Evolutionary conservation across 2,888 invertebrate species (phyloP), one percentile per base, ranked within the genome.

Genomic region (Chalcosyrphus nemorum): DNA sequence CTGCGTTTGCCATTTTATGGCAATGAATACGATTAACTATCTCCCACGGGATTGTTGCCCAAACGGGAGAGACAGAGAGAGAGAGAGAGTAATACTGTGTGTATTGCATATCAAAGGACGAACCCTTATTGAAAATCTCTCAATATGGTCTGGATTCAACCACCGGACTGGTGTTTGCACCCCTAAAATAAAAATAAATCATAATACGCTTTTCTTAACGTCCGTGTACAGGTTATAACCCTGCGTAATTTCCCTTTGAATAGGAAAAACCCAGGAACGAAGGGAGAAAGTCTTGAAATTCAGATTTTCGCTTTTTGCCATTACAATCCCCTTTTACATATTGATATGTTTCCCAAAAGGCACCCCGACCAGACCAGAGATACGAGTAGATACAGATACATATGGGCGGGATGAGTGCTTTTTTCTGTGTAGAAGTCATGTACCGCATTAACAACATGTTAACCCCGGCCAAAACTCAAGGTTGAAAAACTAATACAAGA

Each of bases 291-390:
- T 75, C 80, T 59, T 74, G 57, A 80, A 80, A 80, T 84, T 84
- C 84, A 84, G 84, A 84, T 84, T 84, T 84, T n/a, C n/a, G n/a
- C n/a, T n/a, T 65, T 84, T 84, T 84, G 45, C 80, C 84, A 84
- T 84, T 84, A 78, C 47, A 59, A n/a, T n/a, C 68, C 35, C 75
- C 65, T 45, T 70, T 59, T 52, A 35, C 88, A 88, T 88, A 89
- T 90, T 89, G 89, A 89, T 89, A 89, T 89, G 88, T 88, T 88
- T 91, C 89, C 91, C 90, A 89, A 88, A 89, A 88, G 90, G 88
- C 88, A 88, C 84, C 87, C n/a, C n/a, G n/a, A n/a, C n/a, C n/a
- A n/a, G n/a, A n/a, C n/a, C n/a, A n/a, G n/a, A n/a, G n/a, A n/a
- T n/a, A n/a, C n/a, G n/a, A n/a, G n/a, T n/a, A n/a, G n/a, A n/a